These are phyloP conservation scores for Quadroppia sp. DNA, from an alignment of 2,888 invertebrate genomes.

Conservation along the genomic window DNA sequence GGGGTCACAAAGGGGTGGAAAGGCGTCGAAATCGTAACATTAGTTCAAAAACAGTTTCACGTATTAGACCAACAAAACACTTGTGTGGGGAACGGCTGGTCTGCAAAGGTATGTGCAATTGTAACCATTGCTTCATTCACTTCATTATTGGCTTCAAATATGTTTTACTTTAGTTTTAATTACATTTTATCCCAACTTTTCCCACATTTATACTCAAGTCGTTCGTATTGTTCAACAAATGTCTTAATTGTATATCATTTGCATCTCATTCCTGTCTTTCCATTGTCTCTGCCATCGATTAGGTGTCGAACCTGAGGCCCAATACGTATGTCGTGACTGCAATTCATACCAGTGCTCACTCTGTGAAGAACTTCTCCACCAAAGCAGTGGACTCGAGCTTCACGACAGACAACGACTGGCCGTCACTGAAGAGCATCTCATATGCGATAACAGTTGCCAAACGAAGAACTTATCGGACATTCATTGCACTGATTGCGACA, in stretches of 20 bases:
- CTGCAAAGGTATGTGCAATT: constrained; percentile 41
- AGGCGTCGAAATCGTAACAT: neutral
- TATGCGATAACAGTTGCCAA: constrained; percentile 51
- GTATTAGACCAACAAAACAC: constrained; percentile 1
- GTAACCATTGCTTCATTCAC: neutral
- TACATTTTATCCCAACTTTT: neutral
- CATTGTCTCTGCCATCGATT: neutral
- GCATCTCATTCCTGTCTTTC: neutral
- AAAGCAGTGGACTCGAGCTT: constrained; percentile 49
- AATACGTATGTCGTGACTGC: constrained; percentile 52
- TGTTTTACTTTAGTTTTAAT: neutral
- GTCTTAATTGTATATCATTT: too few relatives aligned
- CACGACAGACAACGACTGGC: constrained; percentile 51
- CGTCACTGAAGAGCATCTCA: constrained; percentile 49
- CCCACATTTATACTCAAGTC: neutral
- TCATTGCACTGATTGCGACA: constrained; percentile 51
- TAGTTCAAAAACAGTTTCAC: neutral
- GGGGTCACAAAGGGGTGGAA: neutral
- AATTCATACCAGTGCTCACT: constrained; percentile 52
- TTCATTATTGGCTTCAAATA: neutral
- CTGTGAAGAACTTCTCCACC: constrained; percentile 52
- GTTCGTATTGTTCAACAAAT: too few relatives aligned
- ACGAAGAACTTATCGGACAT: constrained; percentile 53
- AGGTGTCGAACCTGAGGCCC: constrained; percentile 49
- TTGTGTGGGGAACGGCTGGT: constrained; percentile 47